phyloP scores from a whole-genome alignment of 2,113 vertebrate genomes.

The Nymphicus hollandicus region DNA sequence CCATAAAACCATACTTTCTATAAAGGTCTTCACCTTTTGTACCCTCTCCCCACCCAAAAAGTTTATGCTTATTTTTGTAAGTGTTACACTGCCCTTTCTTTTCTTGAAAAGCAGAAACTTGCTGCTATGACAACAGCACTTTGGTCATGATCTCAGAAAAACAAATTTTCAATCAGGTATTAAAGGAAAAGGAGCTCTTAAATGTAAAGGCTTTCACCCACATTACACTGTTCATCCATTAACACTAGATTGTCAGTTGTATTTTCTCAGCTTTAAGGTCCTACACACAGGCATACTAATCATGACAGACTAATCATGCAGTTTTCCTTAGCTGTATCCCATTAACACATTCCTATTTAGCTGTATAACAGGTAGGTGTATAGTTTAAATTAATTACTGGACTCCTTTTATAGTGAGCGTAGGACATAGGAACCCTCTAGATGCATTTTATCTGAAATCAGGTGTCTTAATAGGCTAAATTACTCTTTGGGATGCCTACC shows the following conservation, averaged over 20 bases:
- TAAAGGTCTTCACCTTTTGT: background rate
- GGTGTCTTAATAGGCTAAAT: background rate
- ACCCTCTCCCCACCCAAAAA: background rate
- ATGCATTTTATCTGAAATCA: background rate
- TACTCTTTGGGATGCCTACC: background rate
- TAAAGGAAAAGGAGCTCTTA: background rate
- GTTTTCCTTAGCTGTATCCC: background rate
- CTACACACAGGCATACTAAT: background rate
- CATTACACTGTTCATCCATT: background rate
- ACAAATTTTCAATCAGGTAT: background rate
- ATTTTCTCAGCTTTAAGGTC: background rate
- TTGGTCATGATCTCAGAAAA: background rate
- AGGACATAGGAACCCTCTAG: background rate
- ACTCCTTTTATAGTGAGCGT: background rate
- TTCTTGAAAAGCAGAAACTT: background rate
- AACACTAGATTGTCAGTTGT: background rate
- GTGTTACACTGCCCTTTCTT: background rate
- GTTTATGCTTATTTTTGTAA: background rate
- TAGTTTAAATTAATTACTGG: background rate
- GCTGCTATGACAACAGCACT: conserved; percentile 2
- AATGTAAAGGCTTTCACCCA: background rate
- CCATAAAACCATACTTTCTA: background rate
- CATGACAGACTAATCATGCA: background rate
- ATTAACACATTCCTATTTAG: background rate
- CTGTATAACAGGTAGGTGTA: background rate